Conservation (phyloP, 2,888 invertebrate species). For the Myopa tessellatipennis region DNA sequence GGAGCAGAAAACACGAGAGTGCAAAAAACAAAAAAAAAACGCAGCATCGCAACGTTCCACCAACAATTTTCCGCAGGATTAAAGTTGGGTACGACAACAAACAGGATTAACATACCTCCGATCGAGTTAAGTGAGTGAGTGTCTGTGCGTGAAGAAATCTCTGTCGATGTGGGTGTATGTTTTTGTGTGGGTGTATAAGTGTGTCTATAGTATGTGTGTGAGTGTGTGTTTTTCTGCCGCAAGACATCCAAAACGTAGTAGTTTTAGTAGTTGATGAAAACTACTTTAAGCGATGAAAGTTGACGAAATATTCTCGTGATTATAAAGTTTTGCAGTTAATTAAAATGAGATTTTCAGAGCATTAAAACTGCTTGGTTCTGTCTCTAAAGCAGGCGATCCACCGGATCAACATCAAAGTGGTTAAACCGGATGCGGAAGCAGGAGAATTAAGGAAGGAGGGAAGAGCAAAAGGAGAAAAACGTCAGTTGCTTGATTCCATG, state of each 20-base stretch:
- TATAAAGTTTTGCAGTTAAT: conserved; percentile 61
- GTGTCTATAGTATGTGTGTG: not conserved
- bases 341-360: conserved; percentile 54
- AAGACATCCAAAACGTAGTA: conserved; percentile 20
- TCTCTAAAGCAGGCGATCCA: too few species aligned
- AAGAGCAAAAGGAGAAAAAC: too few species aligned
- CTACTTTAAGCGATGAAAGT: conserved; percentile 38
- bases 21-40: conserved; percentile 33
- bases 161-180: not conserved
- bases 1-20: not conserved
- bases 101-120: conserved; percentile 33
- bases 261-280: conserved; percentile 20
- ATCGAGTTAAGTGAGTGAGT: conserved; percentile 22
- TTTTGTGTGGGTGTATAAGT: not conserved
- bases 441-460: too few species aligned
- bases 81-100: conserved; percentile 43
- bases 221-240: not conserved
- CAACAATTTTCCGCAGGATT: conserved; percentile 52
- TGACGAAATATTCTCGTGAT: conserved; percentile 57
- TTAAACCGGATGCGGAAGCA: too few species aligned
- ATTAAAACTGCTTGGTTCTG: not conserved
- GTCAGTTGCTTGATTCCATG: too few species aligned
- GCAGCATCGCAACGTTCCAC: conserved; percentile 22
- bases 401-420: too few species aligned
- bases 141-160: not conserved